Evolutionary conservation across 2,888 invertebrate species (phyloP), one percentile per base, ranked within the genome.

Genomic region (Luperina nickerlii): DNA sequence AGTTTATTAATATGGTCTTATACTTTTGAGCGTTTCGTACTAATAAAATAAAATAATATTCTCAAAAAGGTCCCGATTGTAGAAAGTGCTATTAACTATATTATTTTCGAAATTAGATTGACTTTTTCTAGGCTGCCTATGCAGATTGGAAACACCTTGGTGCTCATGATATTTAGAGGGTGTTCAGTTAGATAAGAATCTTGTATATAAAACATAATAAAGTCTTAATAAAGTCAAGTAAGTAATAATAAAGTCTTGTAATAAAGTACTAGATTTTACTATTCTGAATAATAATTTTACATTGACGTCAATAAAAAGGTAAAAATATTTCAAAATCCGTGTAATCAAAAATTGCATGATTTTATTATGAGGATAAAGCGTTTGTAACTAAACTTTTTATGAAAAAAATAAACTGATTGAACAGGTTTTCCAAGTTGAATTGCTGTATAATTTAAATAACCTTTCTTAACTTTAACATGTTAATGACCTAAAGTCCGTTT

Each of bases 261-360:
- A 65, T 78, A 54, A 71, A 67, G 24, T 54, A 27, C 45, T 83
- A 71, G 27, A 78, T 60, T 62, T 82, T 45, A 38, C 48, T 66
- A 81, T 70, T 81, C 27, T 78, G 54, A 62, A 83, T 81, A 71
- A 38, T 20, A 51, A 57, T 71, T 45, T 83, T 57, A 38, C 48
- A 78, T 57, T 81, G 81, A 78, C 83, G 78, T 83, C 83, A 83
- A 54, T 71, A 27, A 5, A 66, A 42, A 67, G 78, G 60, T 42
- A 66, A 62, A 75, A 57, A 71, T 54, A 54, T 81, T 66, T 67
- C 32, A 24, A 71, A 78, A 82, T 60, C 20, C 48, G 48, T 42
- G 65, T 54, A 9, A 45, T 15, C 51, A 71, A 66, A 78, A 51
- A 27, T 81, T 45, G 54, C 54, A 18, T 45, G 65, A 54, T 45